These are phyloP conservation scores for Siniperca knerii DNA, from an alignment of 2,113 vertebrate species.

Conservation along the genomic window DNA sequence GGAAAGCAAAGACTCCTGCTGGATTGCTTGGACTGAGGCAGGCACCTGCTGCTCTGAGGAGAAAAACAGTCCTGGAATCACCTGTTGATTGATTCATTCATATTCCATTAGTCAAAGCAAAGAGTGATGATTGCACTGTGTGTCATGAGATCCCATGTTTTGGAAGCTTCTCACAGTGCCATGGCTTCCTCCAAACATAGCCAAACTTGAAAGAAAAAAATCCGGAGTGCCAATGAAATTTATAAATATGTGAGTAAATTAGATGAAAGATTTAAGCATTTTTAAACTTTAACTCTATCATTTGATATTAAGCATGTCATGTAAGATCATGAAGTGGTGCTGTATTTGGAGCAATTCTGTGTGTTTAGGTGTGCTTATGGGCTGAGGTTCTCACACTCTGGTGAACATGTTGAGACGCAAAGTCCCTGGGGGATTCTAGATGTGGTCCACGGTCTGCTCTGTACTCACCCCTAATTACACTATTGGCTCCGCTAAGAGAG, in stretches of 20 bases:
- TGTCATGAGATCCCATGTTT: constrained; percentile 54
- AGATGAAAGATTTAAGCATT: constrained; percentile 16
- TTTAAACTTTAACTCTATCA: constrained; percentile 33
- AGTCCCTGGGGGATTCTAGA: constrained; percentile 81
- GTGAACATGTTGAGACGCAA: constrained; percentile 76
- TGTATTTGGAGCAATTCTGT: constrained; percentile 31
- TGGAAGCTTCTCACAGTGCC: constrained; percentile 43
- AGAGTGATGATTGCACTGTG: not conserved
- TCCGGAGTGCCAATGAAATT: constrained; percentile 3
- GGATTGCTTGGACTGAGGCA: constrained; percentile 37
- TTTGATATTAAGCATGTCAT: constrained; percentile 36
- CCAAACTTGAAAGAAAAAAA: constrained; percentile 7
- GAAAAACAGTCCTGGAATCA: constrained; percentile 42
- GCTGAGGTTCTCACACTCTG: constrained; percentile 83
- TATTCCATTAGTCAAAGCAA: constrained; percentile 29
- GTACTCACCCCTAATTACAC: constrained; percentile 83
- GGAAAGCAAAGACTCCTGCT: constrained; percentile 39
- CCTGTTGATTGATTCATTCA: constrained; percentile 54
- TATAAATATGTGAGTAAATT: constrained; percentile 5
- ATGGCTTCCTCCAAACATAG: constrained; percentile 1
- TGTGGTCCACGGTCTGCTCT: constrained; percentile 78
- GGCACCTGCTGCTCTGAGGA: constrained; percentile 44
- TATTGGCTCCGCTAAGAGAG: constrained; percentile 76
- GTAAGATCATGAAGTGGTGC: constrained; percentile 22
- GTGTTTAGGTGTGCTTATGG: constrained; percentile 68